phyloP scores from a whole-genome alignment of 2,797 vertebrate genomes.

The Acrocephalus scirpaceus region DNA sequence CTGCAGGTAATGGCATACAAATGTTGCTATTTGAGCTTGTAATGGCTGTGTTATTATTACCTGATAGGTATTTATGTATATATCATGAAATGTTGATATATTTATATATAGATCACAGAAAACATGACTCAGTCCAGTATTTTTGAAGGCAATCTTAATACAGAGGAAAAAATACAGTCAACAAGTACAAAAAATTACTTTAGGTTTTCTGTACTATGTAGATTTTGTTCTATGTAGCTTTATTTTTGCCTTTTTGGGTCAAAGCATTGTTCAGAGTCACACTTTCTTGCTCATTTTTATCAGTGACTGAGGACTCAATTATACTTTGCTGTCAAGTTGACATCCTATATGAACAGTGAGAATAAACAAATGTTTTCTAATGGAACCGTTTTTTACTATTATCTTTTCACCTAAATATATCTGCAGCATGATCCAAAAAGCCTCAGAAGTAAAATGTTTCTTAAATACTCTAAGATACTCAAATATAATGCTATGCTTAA shows the following conservation, averaged over 20 bases:
- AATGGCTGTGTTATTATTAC: not conserved
- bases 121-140: not conserved
- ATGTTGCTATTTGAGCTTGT: not conserved
- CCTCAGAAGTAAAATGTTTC: conserved; percentile 29
- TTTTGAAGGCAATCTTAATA: not conserved
- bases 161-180: not conserved
- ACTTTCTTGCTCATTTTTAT: not conserved
- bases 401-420: not conserved
- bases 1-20: not conserved
- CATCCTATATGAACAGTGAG: not conserved
- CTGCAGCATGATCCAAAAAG: not conserved
- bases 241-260: not conserved
- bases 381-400: not conserved
- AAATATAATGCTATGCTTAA: not conserved
- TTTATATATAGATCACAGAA: not conserved
- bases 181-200: not conserved
- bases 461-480: not conserved
- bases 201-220: not conserved
- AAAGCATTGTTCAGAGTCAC: not conserved
- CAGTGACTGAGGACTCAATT: not conserved
- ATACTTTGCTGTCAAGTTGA: not conserved
- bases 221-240: not conserved
- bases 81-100: not conserved
- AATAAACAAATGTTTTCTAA: conserved; percentile 37
- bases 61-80: not conserved